Percentiles rank a stretch among this genome's conserved stretches.
Evolutionary conservation across 2,797 vertebrate genomes (phyloP).

Genomic region (Hapalemur alaotrensis): DNA sequence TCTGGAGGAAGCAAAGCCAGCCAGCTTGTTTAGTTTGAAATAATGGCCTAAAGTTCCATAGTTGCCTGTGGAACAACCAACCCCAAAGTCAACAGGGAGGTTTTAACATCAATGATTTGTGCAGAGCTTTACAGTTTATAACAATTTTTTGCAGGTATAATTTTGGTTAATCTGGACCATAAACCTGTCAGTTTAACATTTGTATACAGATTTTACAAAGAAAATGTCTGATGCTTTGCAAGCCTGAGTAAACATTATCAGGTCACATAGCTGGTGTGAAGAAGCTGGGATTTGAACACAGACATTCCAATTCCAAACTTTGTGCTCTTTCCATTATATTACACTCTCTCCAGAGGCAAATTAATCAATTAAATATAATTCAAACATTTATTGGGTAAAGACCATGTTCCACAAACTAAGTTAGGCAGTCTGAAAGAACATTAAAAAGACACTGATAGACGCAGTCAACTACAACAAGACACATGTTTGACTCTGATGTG

Average conservation of each 20-base stretch:
- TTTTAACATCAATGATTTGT: not conserved
- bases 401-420: not conserved
- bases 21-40: slow-evolving; percentile 42
- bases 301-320: not conserved
- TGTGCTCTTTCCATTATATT: not conserved
- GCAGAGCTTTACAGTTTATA: not conserved
- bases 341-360: not conserved
- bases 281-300: not conserved
- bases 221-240: not conserved
- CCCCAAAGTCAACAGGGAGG: not conserved
- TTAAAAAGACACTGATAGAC: not conserved
- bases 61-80: slow-evolving; percentile 10
- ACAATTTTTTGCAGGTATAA: not conserved
- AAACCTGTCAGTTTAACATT: not conserved
- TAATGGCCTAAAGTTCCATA: slow-evolving; percentile 22
- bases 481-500: not conserved
- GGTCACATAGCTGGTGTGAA: not conserved
- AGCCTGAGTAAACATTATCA: not conserved
- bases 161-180: not conserved
- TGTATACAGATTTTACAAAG: not conserved
- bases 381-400: not conserved
- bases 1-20: slow-evolving; percentile 4
- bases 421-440: not conserved
- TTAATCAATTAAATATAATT: not conserved
- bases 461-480: not conserved